Base-by-base conservation (phyloP, 2,113 vertebrate genomes). In the Rhynchopsitta pachyrhyncha region DNA sequence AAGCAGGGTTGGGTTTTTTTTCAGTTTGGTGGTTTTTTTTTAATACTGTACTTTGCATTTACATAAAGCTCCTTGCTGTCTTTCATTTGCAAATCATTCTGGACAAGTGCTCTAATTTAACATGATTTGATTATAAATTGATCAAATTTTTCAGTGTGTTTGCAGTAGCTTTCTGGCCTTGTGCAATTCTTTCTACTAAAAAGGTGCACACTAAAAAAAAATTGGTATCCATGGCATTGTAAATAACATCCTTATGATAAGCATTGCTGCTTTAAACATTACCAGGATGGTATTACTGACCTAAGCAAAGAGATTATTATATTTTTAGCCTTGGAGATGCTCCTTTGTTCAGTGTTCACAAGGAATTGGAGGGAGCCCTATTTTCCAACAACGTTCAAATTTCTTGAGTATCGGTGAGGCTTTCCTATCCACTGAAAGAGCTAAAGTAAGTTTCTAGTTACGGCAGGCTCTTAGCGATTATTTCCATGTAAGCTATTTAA, bases 381-480 rank as follows among this genome's bases (percentile, higher is more conserved):
- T 49, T 91, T 92, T 63, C 18, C 35, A 57, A 17, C 0, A 39
- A 5, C 31, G 44, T 52, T 66, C 10, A 70, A 11, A 62, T 39
- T 86, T 7, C 14, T 62, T 74, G 9, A 76, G 12, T 33, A 9
- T 31, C 49, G 20, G 1, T 41, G 41, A 64, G 25, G 18, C 5
- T 67, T 92, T 81, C 37, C 3, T 7, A 52, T 31, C 35, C 5
- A 35, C 18, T 39, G 31, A 44, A 76, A 59, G 39, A 90, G 5
- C 27, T 88, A 37, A 5, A 3, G 2, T 75, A 68, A 37, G 5
- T 75, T 93, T 85, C 35, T 44, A 77, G 13, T 70, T 74, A 46
- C 7, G 0, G 0, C 1, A 2, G 8, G 9, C 3, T 85, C 16
- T 70, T 41, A 39, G 15, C n/a, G 8, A 1, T 28, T 86, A 69